Conservation (phyloP, 2,113 vertebrate species). For the Muntiacus muntjak region DNA sequence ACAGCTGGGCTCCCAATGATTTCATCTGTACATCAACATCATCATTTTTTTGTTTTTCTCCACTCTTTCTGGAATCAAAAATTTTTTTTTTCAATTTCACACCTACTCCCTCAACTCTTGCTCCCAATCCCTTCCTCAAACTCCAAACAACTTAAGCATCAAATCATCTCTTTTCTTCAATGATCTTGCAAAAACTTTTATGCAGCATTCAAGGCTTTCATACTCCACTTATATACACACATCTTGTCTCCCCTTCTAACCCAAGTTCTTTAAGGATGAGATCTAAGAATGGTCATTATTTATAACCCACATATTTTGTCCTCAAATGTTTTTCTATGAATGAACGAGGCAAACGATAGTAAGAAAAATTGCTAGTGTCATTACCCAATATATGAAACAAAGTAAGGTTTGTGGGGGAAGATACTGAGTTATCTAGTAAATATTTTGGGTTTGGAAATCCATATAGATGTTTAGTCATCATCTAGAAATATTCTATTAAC, state of each 20-base stretch:
- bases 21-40: background rate
- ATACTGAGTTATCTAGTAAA: background rate
- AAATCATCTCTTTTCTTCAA: background rate
- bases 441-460: background rate
- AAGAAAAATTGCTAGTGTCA: background rate
- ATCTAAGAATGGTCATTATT: slow-evolving; percentile 1
- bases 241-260: background rate
- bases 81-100: background rate
- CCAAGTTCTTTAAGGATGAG: background rate
- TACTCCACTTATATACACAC: background rate
- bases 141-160: background rate
- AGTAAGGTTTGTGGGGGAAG: background rate
- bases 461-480: background rate
- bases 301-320: background rate
- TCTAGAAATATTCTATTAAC: background rate
- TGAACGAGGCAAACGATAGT: background rate
- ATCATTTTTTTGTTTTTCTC: background rate
- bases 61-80: background rate
- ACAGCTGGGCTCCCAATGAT: background rate
- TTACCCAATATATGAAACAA: slow-evolving; percentile 11
- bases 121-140: background rate
- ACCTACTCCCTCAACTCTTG: background rate
- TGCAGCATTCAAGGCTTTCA: background rate
- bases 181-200: background rate
- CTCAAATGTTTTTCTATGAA: background rate